Percentiles rank a stretch among this genome's conserved stretches.
Evolutionary conservation across 1,140 invertebrate genomes (phyloP).

Genomic region (Drosophila virilis): DNA sequence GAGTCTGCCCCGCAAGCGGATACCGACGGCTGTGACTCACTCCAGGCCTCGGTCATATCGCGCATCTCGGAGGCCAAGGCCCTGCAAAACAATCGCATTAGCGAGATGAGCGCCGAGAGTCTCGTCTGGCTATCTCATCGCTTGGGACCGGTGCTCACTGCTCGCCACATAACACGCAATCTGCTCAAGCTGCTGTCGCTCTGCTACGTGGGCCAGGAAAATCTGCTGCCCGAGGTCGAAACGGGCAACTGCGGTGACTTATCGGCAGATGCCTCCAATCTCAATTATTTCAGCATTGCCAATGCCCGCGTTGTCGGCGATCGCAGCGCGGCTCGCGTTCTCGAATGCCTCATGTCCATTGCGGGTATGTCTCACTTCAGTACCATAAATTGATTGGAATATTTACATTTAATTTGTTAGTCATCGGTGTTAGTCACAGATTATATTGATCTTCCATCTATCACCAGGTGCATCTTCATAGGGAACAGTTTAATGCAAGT

Average conservation of each 20-base stretch:
- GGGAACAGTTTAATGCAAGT: too few species aligned
- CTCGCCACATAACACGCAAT: conserved; percentile 95
- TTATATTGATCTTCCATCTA: not conserved
- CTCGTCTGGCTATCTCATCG: conserved; percentile 96
- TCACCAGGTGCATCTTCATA: not conserved
- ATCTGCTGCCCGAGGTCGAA: conserved; percentile 86
- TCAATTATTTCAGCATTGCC: conserved; percentile 86
- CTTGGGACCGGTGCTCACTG: conserved; percentile 97
- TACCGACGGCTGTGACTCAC: conserved; percentile 57
- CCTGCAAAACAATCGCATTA: conserved; percentile 87
- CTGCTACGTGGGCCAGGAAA: conserved; percentile 95
- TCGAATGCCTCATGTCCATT: conserved; percentile 94
- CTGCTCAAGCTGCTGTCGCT: conserved; percentile 96
- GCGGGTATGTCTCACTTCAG: conserved; percentile 86
- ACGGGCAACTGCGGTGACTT: conserved; percentile 35
- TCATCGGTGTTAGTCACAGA: not conserved
- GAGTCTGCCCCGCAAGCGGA: conserved; percentile 17
- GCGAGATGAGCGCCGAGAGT: conserved; percentile 95
- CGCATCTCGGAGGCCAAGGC: conserved; percentile 81
- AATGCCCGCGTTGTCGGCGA: conserved; percentile 90
- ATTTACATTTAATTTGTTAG: not conserved
- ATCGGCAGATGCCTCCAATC: conserved; percentile 68
- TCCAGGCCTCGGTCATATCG: conserved; percentile 78
- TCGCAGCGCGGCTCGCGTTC: conserved; percentile 91
- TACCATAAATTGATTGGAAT: not conserved